Evolutionary conservation across 2,888 invertebrate genomes (phyloP), one percentile per base, ranked within the genome.

Genomic region (Xylota sylvarum): DNA sequence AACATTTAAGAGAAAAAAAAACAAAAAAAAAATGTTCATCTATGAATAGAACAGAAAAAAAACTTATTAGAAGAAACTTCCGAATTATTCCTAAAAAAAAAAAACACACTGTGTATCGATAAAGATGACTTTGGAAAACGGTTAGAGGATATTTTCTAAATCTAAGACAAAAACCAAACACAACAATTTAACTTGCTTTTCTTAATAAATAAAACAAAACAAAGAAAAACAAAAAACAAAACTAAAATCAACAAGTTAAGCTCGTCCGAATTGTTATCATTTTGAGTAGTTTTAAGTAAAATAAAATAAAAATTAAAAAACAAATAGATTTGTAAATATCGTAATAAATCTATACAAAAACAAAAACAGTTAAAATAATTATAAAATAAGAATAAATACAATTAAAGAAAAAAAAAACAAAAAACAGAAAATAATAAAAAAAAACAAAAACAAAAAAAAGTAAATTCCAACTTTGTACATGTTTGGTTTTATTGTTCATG

Each of bases 241-340:
- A 77, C 67, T 50, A 40, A 70, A 79, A 72, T 17, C 23, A 76
- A 52, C 46, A 85, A 72, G 80, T 85, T 85, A 77, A 85, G 85
- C 85, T 85, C 85, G 85, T 85, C 85, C 85, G 85, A 81, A 73
- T 85, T 81, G 85, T 85, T 85, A 85, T 85, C 85, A 85, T 85
- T 85, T 85, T 85, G 72, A 81, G 56, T 85, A 85, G 81, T 81
- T 85, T 81, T 85, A 85, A 81, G 81, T 65, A 37, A 81, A 70
- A 60, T 55, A 30, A 62, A 73, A 73, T 56, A 46, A 43, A 30
- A 62, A 73, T 67, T 56, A 46, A 43, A 74, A 69, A 77, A 78
- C 60, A 70, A 76, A 85, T 85, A 85, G 85, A 77, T 85, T 85
- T 85, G 85, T 85, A 85, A 81, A 85, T 85, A 85, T 76, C 70